phyloP scores from a whole-genome alignment of 2,113 vertebrate species.

The Condylura cristata region DNA sequence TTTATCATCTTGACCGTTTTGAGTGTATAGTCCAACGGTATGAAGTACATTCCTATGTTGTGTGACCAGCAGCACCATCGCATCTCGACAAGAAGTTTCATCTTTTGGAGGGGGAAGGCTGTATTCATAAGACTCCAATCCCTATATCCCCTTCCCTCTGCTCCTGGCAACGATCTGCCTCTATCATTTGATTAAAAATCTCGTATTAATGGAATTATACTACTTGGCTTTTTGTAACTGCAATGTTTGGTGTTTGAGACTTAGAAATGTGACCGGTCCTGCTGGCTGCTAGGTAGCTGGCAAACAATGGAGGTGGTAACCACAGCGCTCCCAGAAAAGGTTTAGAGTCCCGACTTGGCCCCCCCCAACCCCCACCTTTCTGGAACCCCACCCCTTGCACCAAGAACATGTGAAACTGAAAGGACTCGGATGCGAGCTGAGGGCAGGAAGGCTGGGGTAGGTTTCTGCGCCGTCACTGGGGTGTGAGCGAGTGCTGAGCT shows the following conservation, averaged over 20 bases:
- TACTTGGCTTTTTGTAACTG: not conserved
- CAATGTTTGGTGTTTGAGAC: not conserved
- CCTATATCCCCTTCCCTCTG: no score
- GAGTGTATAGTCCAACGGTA: not conserved
- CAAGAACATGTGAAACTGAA: no score
- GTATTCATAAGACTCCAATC: not conserved
- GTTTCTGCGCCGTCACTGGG: not conserved
- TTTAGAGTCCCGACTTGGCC: no score
- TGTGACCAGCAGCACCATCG: not conserved
- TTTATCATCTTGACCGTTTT: not conserved
- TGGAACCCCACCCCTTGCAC: not conserved
- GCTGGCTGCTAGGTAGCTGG: not conserved
- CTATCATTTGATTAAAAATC: not conserved
- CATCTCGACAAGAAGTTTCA: not conserved
- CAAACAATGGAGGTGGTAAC: not conserved
- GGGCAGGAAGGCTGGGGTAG: rapidly evolving
- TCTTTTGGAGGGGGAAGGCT: not conserved
- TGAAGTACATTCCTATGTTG: not conserved
- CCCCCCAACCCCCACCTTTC: no score
- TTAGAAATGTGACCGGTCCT: not conserved
- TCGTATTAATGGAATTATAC: not conserved
- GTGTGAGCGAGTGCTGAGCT: no score
- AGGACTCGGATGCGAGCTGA: not conserved
- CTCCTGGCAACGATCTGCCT: not conserved
- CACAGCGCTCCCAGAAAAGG: not conserved